Evolutionary conservation across 2,797 vertebrate genomes (phyloP).

Genomic region (Eulemur rubriventer): DNA sequence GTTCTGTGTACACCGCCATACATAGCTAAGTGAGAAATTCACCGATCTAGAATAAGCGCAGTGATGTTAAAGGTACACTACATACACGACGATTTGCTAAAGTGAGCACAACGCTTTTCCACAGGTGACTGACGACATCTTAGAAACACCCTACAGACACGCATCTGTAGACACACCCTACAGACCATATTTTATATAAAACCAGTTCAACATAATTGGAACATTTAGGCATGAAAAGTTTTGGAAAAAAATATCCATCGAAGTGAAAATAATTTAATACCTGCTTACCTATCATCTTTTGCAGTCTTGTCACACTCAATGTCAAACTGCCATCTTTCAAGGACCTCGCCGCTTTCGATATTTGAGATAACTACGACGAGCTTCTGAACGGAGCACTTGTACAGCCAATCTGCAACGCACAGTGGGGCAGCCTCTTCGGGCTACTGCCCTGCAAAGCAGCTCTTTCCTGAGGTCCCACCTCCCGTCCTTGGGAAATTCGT

Average conservation of each 20-base stretch:
- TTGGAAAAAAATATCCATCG: neutral
- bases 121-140: neutral
- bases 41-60: neutral
- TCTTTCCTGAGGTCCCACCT: neutral
- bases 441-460: constrained; percentile 62
- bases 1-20: neutral
- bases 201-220: neutral
- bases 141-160: neutral
- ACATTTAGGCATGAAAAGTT: neutral
- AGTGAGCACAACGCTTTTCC: neutral
- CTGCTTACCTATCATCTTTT: constrained; percentile 89
- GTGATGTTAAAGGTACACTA: neutral
- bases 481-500: neutral
- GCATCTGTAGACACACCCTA: neutral
- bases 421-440: constrained; percentile 86
- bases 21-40: neutral
- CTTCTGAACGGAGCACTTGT: constrained; percentile 95
- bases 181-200: neutral
- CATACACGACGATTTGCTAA: neutral
- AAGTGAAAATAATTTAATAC: neutral
- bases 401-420: constrained; percentile 92
- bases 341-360: constrained; percentile 92
- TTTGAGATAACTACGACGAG: constrained; percentile 96
- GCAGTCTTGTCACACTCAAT: constrained; percentile 95
- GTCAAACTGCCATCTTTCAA: constrained; percentile 98